Base-by-base conservation (phyloP, 2,113 vertebrate species). In the Lepus europaeus region DNA sequence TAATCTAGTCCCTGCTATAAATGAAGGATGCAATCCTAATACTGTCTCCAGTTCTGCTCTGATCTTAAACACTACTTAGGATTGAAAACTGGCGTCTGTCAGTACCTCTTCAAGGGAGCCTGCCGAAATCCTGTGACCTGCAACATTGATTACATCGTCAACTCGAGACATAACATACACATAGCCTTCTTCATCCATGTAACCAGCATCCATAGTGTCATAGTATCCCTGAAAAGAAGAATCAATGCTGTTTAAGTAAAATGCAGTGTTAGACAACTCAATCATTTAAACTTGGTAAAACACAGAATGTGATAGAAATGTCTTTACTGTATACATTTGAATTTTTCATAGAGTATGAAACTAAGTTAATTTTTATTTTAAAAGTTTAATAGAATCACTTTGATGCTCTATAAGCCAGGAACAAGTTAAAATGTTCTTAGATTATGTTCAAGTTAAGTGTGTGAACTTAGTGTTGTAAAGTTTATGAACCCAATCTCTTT, bases 71-170 rank as follows among this genome's bases (percentile, higher is more conserved):
- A 74, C 11, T 31, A 23, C 25, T 39, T 53, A 73, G 9, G 56
- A 76, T 0, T 84, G 6, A 87, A 89, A 29, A 81, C 13, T 31
- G 82, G 16, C 25, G 49, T 61, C 66, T 14, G 79, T 95, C 23
- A n/a, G 25, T 97, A 99, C 99, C 99, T 99, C 99, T 96, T 99
- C 99, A 96, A 99, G 97, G 0, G 99, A 99, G 3, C 99, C 99
- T 36, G 99, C 98, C 25, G 99, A 99, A 97, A 99, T 98, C 96
- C 99, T 99, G 98, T 99, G 99, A 61, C 99, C 99, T 0, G 99
- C 99, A 98, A 99, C 99, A 72, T 99, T 99, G 97, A 99, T 99
- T 95, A 99, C 99, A 84, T 99, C 99, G 97, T 99, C 99, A 93
- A 99, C 99, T 33, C 99, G 98, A 82, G 99, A 99, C 98, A 99